Conservation (phyloP, 2,888 invertebrate species). For the Epinotia ramella region DNA sequence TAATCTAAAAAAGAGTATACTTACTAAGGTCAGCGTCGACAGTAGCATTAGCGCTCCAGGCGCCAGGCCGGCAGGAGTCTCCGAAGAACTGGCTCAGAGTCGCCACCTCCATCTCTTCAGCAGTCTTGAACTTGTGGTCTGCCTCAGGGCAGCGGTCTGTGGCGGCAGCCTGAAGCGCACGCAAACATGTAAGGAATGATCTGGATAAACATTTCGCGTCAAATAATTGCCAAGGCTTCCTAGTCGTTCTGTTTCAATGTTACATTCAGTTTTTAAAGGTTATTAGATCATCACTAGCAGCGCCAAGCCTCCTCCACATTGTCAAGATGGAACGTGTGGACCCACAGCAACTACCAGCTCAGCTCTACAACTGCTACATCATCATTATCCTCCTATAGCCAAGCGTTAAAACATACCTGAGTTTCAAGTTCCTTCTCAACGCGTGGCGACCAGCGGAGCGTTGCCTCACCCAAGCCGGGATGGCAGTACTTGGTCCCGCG, state of each 20-base stretch:
- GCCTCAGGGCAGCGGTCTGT: constrained; percentile 65
- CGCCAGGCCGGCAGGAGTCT: constrained; percentile 89
- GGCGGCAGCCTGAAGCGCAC: constrained; percentile 64
- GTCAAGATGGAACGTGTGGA: no score
- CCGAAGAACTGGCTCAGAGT: constrained; percentile 87
- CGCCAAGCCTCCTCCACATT: no score
- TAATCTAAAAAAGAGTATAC: constrained; percentile 50
- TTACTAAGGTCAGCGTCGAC: constrained; percentile 86
- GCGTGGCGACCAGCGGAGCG: constrained; percentile 84
- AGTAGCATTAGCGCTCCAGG: constrained; percentile 85
- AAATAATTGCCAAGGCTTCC: no score
- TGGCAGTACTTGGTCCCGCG: constrained; percentile 86
- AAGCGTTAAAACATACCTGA: constrained; percentile 59
- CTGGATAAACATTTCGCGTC: no score
- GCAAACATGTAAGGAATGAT: not conserved
- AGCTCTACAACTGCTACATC: no score
- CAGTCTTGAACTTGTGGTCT: constrained; percentile 61
- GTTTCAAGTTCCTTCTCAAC: constrained; percentile 87
- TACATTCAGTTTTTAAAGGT: no score
- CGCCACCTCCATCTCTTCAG: constrained; percentile 86
- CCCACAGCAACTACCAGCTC: no score
- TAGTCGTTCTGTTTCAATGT: no score
- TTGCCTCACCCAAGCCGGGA: constrained; percentile 85
- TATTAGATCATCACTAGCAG: no score
- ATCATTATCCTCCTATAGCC: no score